Conservation (phyloP, 2,888 invertebrate species). For the Tachina lurida region DNA sequence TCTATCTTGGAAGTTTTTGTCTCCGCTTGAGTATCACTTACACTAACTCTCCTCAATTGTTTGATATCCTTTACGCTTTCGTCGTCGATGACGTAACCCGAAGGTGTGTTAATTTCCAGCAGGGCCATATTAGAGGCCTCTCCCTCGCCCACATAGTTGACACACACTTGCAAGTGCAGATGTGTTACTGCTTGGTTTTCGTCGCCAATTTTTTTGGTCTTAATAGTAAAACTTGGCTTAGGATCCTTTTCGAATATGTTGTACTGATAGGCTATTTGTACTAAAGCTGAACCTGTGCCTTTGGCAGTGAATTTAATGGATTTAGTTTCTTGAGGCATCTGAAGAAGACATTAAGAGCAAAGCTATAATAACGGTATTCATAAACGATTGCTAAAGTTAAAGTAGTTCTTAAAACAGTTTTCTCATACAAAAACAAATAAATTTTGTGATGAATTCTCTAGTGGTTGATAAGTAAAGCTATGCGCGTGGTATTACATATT, state of each 20-base stretch:
- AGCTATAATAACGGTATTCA: background rate
- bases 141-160: conserved; percentile 85
- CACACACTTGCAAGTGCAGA: conserved; percentile 91
- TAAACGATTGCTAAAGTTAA: too few relatives aligned
- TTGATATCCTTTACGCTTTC: conserved; percentile 87
- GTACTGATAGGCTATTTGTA: conserved; percentile 91
- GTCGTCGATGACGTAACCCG: conserved; percentile 93
- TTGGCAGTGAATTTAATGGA: conserved; percentile 89
- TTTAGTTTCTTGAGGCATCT: conserved; percentile 83
- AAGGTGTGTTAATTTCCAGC: conserved; percentile 94
- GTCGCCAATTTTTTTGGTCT: conserved; percentile 88
- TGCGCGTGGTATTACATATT: too few relatives aligned
- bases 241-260: conserved; percentile 93
- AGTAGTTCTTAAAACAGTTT: too few relatives aligned
- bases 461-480: too few relatives aligned
- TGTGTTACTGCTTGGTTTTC: conserved; percentile 85
- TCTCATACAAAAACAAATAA: too few relatives aligned
- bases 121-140: conserved; percentile 94
- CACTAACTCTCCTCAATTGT: conserved; percentile 82
- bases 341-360: background rate
- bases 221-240: conserved; percentile 93
- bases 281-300: conserved; percentile 91
- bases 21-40: conserved; percentile 69
- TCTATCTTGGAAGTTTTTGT: background rate
- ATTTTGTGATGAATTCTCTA: too few relatives aligned